Evolutionary conservation across 2,888 invertebrate genomes (phyloP).

Genomic region (Acholoe squamosa): DNA sequence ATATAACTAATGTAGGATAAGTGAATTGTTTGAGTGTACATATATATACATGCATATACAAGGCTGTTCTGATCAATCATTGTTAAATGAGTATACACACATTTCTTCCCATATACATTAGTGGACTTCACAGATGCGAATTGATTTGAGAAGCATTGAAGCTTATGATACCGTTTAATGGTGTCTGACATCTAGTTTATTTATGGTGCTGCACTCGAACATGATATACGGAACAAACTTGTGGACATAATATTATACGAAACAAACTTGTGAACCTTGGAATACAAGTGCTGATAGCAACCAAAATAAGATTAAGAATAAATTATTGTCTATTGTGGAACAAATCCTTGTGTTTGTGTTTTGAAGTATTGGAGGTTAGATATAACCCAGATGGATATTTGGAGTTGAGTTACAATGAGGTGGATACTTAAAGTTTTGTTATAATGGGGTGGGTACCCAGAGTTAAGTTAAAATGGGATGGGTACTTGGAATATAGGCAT

Average conservation of each 20-base stretch:
- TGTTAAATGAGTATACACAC: neutral
- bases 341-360: too few relatives aligned
- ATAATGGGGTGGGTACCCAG: too few relatives aligned
- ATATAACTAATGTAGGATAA: neutral
- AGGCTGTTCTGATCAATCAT: neutral
- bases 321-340: conserved; percentile 26
- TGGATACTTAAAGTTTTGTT: too few relatives aligned
- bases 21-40: neutral
- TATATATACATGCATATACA: neutral
- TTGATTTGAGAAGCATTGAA: neutral
- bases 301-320: conserved; percentile 14
- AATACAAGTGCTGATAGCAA: neutral
- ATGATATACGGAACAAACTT: neutral
- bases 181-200: too few relatives aligned
- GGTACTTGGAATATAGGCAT: too few relatives aligned
- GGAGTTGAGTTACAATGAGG: too few relatives aligned
- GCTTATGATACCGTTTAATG: neutral
- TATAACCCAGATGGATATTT: too few relatives aligned
- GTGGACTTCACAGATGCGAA: neutral
- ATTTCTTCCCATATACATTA: neutral
- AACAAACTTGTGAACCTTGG: neutral
- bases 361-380: too few relatives aligned
- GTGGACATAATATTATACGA: too few relatives aligned
- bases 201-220: neutral
- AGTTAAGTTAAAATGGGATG: too few relatives aligned